These are phyloP conservation scores for Catharus bicknelli DNA, from an alignment of 2,113 vertebrate genomes.

Conservation along the genomic window DNA sequence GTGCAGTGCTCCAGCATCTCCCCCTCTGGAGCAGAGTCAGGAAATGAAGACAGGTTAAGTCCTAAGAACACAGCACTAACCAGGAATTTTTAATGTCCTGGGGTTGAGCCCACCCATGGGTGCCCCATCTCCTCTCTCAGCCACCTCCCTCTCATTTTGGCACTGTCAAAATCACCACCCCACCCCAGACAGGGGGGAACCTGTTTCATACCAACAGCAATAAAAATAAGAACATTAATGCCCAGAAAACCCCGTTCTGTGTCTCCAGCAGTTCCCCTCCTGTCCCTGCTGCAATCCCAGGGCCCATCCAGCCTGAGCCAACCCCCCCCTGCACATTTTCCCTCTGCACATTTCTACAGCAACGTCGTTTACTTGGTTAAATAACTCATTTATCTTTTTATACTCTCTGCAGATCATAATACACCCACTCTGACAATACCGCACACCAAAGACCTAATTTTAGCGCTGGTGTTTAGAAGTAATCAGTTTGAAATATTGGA, in stretches of 20 bases:
- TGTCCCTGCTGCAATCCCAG: background rate
- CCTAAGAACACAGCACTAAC: accelerated
- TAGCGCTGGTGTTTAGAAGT: conserved; percentile 66
- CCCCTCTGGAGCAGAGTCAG: background rate
- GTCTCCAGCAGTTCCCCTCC: accelerated
- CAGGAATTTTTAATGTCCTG: accelerated
- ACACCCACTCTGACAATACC: conserved; percentile 56
- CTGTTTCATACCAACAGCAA: accelerated
- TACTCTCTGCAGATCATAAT: conserved; percentile 55
- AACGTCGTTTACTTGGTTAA: conserved; percentile 54
- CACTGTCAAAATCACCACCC: accelerated
- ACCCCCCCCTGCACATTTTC: background rate
- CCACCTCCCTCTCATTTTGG: background rate
- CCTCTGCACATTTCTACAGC: conserved; percentile 37
- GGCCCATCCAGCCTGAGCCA: background rate
- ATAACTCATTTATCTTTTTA: conserved; percentile 70
- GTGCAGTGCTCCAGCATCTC: accelerated
- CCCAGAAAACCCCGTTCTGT: accelerated
- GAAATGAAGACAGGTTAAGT: accelerated
- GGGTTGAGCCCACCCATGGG: background rate
- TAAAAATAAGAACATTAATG: accelerated
- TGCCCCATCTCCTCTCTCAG: background rate
- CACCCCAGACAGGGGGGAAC: accelerated
- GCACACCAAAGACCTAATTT: conserved; percentile 68
- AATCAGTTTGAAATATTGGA: conserved; percentile 73